These are phyloP conservation scores for Danio albolineatus DNA, from an alignment of 2,797 vertebrate species.

Conservation along the genomic window DNA sequence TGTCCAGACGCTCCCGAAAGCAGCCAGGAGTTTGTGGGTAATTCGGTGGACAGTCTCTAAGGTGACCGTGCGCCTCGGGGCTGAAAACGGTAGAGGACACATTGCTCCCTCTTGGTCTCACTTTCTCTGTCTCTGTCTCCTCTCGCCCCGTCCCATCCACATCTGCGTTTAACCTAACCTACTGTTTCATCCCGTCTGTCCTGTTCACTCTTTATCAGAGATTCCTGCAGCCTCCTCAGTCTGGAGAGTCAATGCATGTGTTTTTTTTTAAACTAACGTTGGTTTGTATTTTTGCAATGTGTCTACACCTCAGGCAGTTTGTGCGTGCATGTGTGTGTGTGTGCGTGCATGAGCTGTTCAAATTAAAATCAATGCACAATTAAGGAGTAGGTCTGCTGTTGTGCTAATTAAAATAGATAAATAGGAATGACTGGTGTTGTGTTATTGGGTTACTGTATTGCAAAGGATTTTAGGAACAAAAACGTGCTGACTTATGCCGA, in stretches of 20 bases:
- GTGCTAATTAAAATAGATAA: constrained; percentile 42
- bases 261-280: constrained; percentile 6
- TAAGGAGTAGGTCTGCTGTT: constrained; percentile 16
- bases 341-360: not conserved
- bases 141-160: constrained; percentile 48
- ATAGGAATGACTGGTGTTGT: constrained; percentile 14
- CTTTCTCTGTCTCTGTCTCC: constrained; percentile 64
- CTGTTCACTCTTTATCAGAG: constrained; percentile 44
- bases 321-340: too few species aligned
- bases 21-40: constrained; percentile 80
- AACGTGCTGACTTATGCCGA: not conserved
- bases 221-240: not conserved
- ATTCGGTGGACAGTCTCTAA: constrained; percentile 82
- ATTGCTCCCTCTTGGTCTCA: constrained; percentile 63
- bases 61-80: constrained; percentile 82
- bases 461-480: constrained; percentile 1
- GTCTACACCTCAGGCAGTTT: constrained; percentile 24
- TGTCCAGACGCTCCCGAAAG: constrained; percentile 80
- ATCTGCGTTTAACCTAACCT: not conserved
- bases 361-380: constrained; percentile 31
- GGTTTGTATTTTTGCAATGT: constrained; percentile 6
- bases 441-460: constrained; percentile 3
- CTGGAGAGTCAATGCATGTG: not conserved
- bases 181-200: constrained; percentile 45
- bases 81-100: constrained; percentile 75